Evolutionary conservation across 2,888 invertebrate genomes (phyloP), one percentile per base, ranked within the genome.

Genomic region (Macrosoma leucophasiata): DNA sequence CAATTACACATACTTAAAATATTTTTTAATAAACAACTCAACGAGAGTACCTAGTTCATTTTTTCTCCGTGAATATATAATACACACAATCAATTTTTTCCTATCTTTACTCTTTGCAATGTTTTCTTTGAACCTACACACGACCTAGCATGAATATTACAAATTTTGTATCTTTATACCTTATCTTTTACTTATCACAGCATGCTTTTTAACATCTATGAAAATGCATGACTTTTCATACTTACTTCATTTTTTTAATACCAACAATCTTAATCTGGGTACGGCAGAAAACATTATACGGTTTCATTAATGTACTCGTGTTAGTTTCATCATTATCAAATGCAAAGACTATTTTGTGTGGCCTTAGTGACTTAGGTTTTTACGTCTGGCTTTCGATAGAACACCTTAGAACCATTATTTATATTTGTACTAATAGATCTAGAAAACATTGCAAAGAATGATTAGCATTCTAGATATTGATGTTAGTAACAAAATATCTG

Each of bases 391-490:
- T 43, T 43, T 24, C 13, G 17, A 15, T 41, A 33, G 13, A 34
- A 42, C 39, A 42, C 43, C 30, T 32, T 35, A 13, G 13, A 23
- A 19, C 25, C 29, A 33, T 40, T 33, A 30, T 44, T 11, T 11
- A 18, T 28, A 13, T 13, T 28, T 20, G 14, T 25, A 25, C 14
- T 28, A 28, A 36, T 22, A 35, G 25, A 23, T 22, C 22, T 13
- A 58, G 79, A 81, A 84, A 82, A 78, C 82, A 84, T 84, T 82
- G 84, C 82, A 84, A 84, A 81, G 81, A 64, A 54, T 46, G 20
- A 13, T 18, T n/a, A n/a, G n/a, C n/a, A n/a, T n/a, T n/a, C n/a
- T n/a, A n/a, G n/a, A n/a, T n/a, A n/a, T n/a, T n/a, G n/a, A n/a
- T n/a, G n/a, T n/a, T n/a, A n/a, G n/a, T n/a, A n/a, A n/a, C n/a